Percentiles rank a stretch among this genome's conserved stretches.
Evolutionary conservation across 2,113 vertebrate genomes (phyloP).

Genomic region (Holacanthus passer): DNA sequence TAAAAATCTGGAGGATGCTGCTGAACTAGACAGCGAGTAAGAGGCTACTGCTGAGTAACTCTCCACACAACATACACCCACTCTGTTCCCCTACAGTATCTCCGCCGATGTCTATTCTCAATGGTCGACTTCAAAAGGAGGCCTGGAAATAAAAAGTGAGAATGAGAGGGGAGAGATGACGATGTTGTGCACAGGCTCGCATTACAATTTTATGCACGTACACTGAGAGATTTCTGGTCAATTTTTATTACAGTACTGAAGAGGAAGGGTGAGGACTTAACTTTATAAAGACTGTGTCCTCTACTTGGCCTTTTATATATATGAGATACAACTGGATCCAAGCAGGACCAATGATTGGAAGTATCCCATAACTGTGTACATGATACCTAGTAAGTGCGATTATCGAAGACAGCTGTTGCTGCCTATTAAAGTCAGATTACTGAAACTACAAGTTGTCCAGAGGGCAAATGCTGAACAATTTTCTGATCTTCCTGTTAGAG

Average conservation of each 20-base stretch:
- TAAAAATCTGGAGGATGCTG: not conserved
- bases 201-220: constrained; percentile 16
- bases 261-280: constrained; percentile 4
- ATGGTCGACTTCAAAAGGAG: constrained; percentile 38
- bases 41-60: constrained; percentile 13
- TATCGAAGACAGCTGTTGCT: constrained; percentile 9
- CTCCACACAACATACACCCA: not conserved
- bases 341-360: not conserved
- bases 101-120: constrained; percentile 33
- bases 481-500: not conserved
- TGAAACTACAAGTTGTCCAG: not conserved
- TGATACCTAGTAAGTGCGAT: not conserved
- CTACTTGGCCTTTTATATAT: constrained; percentile 18
- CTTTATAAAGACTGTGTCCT: constrained; percentile 26
- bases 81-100: not conserved
- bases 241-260: constrained; percentile 2
- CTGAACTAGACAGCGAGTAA: not conserved
- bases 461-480: not conserved
- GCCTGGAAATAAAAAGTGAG: constrained; percentile 32
- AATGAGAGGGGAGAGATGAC: constrained; percentile 9
- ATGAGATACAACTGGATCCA: not conserved
- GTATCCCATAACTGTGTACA: not conserved
- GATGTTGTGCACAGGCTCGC: not conserved
- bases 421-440: not conserved
- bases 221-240: constrained; percentile 12